These are phyloP conservation scores for Helicoverpa armigera DNA, from an alignment of 1,140 invertebrate species.

Conservation along the genomic window DNA sequence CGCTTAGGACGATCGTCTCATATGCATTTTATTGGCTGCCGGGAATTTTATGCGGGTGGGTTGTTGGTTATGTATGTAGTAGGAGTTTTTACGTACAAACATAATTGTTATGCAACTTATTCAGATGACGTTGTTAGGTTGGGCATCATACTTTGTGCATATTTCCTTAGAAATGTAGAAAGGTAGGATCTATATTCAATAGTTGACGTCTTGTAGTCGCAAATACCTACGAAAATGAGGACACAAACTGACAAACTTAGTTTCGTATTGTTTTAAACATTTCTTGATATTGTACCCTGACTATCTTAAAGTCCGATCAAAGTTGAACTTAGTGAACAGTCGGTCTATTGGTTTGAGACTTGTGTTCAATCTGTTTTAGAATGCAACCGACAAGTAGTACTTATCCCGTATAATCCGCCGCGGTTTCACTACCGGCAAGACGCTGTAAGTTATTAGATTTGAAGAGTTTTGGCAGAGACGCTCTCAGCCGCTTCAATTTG, in stretches of 20 bases:
- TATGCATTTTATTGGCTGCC: no score
- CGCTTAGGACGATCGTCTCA: no score
- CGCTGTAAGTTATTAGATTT: conserved; percentile 59
- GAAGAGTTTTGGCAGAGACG: conserved; percentile 57
- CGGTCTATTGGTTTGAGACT: conserved; percentile 3
- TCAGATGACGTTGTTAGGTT: no score
- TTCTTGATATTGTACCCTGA: background rate
- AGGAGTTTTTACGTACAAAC: no score
- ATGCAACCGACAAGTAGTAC: conserved; percentile 54
- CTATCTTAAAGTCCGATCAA: background rate
- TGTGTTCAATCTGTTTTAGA: conserved; percentile 56
- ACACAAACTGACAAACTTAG: background rate
- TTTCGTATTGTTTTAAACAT: background rate
- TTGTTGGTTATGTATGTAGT: no score
- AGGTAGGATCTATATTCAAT: background rate
- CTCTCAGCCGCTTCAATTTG: conserved; percentile 56
- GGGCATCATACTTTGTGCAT: no score
- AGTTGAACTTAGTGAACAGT: background rate
- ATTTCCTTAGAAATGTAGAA: no score
- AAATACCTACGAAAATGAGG: background rate
- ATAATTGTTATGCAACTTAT: no score
- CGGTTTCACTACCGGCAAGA: conserved; percentile 40
- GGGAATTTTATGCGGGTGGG: no score
- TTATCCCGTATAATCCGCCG: conserved; percentile 50
- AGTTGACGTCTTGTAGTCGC: background rate